phyloP scores from a whole-genome alignment of 1,140 invertebrate genomes.

The Lepidurus apus region DNA sequence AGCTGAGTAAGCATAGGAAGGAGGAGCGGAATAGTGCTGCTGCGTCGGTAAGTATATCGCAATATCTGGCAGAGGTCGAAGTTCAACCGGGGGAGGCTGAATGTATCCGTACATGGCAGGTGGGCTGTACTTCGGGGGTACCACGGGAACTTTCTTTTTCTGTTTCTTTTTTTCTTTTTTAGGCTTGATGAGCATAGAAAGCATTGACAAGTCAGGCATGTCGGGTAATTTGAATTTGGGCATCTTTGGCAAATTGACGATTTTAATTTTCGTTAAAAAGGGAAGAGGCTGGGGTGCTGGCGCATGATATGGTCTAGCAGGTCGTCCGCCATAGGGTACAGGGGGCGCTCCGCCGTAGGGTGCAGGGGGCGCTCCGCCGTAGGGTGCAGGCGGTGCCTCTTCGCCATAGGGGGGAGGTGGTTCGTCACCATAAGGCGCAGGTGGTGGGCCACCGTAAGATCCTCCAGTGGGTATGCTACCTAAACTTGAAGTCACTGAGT shows the following conservation, averaged over 20 bases:
- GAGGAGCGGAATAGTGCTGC: not conserved
- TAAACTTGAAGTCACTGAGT: not conserved
- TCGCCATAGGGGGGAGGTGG: too few relatives aligned
- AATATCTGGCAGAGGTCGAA: not conserved
- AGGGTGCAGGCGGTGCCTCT: not conserved
- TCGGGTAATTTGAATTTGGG: not conserved
- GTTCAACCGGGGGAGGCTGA: not conserved
- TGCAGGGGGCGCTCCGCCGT: too few relatives aligned
- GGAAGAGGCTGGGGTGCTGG: not conserved
- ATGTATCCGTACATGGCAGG: not conserved
- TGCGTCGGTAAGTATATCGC: not conserved
- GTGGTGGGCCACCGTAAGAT: too few relatives aligned
- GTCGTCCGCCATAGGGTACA: not conserved
- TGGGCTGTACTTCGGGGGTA: not conserved
- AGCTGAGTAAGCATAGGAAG: not conserved
- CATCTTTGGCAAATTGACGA: not conserved
- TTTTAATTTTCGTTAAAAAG: not conserved
- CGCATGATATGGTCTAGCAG: not conserved
- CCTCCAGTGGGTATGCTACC: not conserved
- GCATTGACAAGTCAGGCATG: not conserved
- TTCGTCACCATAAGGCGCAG: too few relatives aligned
- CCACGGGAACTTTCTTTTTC: not conserved
- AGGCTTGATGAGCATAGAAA: not conserved
- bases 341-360: not conserved
- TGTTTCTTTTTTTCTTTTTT: constrained; percentile 2